Percentiles rank a stretch among this genome's conserved stretches.
Evolutionary conservation across 2,888 invertebrate species (phyloP).

Genomic region (Ophion ellenae): DNA sequence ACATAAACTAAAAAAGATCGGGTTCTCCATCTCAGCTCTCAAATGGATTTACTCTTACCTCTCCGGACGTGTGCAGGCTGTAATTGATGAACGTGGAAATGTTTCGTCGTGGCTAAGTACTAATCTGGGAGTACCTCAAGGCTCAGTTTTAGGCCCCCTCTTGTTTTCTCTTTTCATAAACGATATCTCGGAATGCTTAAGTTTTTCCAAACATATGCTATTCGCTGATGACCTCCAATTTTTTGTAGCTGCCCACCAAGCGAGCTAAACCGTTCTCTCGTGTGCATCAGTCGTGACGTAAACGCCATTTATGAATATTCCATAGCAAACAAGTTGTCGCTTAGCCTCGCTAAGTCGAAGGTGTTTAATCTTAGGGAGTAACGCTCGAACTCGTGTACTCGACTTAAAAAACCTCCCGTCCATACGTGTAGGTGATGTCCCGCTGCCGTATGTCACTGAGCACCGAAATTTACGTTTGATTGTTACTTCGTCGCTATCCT

Average conservation of each 20-base stretch:
- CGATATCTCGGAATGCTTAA: no score
- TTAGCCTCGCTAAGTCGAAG: not conserved
- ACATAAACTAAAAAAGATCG: no score
- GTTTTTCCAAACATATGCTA: not conserved
- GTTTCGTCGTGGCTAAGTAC: no score
- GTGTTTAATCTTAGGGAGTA: not conserved
- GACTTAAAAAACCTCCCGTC: not conserved
- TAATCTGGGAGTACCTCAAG: no score
- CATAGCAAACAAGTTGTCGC: not conserved
- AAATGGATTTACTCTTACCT: no score
- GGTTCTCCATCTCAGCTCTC: no score
- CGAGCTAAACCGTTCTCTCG: not conserved
- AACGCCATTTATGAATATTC: not conserved
- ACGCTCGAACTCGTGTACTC: not conserved
- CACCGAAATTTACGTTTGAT: not conserved
- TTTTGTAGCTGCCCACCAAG: not conserved
- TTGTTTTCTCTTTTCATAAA: no score
- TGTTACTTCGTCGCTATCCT: not conserved
- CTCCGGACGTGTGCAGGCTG: no score
- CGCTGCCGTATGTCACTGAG: not conserved
- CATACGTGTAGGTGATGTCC: not conserved
- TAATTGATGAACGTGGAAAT: no score
- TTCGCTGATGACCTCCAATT: not conserved
- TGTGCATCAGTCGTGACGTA: not conserved
- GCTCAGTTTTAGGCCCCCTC: no score